Percentiles rank a stretch among this genome's conserved stretches.
Conservation (phyloP, 2,888 invertebrate genomes). For the Galerucella nymphaeae region DNA sequence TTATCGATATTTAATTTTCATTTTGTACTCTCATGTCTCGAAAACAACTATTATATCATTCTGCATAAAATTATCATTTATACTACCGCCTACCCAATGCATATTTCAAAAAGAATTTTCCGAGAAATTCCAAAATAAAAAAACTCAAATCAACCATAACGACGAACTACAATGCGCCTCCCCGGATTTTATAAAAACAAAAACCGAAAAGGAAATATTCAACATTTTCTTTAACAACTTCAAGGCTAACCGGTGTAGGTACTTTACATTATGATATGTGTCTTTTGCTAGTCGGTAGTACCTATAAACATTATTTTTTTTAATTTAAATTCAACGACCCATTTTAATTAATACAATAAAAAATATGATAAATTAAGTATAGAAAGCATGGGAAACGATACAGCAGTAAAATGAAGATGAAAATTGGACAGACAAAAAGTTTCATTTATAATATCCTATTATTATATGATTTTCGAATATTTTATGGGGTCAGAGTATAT, state of each 20-base stretch:
- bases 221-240: conserved; percentile 16
- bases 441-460: too few species aligned
- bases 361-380: too few species aligned
- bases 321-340: not conserved
- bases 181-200: not conserved
- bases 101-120: conserved; percentile 18
- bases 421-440: too few species aligned
- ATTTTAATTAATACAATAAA: too few species aligned
- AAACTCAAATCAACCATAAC: not conserved
- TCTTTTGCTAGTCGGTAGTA: not conserved
- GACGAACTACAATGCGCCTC: not conserved
- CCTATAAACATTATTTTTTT: not conserved
- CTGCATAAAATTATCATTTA: not conserved
- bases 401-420: too few species aligned
- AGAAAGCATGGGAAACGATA: too few species aligned
- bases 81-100: not conserved
- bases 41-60: not conserved
- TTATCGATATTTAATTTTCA: too few species aligned
- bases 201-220: conserved; percentile 21
- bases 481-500: too few species aligned
- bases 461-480: too few species aligned
- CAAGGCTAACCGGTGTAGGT: conserved; percentile 23
- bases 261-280: not conserved
- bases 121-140: conserved; percentile 22
- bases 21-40: too few species aligned